A percentile compares a stretch with the other conserved stretches of the same genome.
Evolutionary conservation across 2,888 invertebrate species (phyloP).

Genomic region (Macropis europaea): DNA sequence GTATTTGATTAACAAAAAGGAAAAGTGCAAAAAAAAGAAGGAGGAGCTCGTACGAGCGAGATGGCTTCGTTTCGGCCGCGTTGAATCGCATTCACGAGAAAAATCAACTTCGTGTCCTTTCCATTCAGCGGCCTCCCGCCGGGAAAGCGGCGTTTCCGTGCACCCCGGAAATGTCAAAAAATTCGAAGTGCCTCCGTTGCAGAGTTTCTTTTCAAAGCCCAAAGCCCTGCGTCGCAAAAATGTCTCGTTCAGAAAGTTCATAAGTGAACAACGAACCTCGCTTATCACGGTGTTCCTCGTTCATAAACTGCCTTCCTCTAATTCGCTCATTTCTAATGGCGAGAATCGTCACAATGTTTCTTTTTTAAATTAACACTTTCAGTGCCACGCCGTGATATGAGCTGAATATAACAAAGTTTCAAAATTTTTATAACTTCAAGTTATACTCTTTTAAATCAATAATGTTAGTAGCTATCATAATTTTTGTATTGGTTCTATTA

Average conservation of each 20-base stretch:
- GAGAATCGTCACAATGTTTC: constrained; percentile 6
- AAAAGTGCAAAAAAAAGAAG: background rate
- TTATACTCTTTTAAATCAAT: no score
- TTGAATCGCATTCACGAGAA: constrained; percentile 8
- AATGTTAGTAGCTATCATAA: no score
- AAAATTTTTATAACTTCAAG: no score
- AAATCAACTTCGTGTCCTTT: constrained; percentile 3
- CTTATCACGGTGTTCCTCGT: background rate
- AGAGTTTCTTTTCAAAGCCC: background rate
- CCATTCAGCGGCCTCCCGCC: background rate
- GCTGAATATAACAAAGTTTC: no score
- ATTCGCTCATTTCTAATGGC: constrained; percentile 4
- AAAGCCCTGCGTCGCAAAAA: no score
- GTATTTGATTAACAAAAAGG: background rate
- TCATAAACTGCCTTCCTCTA: constrained; percentile 14
- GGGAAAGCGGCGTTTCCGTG: background rate
- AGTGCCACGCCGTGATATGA: no score
- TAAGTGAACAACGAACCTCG: background rate
- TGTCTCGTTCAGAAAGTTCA: background rate
- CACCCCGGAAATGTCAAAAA: constrained; percentile 8
- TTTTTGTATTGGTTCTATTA: no score
- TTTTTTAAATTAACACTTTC: no score
- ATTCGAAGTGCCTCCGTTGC: constrained; percentile 1
- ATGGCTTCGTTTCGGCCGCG: background rate
- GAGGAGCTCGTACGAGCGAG: background rate